phyloP scores from a whole-genome alignment of 2,888 invertebrate species.

The Tachina grossa region DNA sequence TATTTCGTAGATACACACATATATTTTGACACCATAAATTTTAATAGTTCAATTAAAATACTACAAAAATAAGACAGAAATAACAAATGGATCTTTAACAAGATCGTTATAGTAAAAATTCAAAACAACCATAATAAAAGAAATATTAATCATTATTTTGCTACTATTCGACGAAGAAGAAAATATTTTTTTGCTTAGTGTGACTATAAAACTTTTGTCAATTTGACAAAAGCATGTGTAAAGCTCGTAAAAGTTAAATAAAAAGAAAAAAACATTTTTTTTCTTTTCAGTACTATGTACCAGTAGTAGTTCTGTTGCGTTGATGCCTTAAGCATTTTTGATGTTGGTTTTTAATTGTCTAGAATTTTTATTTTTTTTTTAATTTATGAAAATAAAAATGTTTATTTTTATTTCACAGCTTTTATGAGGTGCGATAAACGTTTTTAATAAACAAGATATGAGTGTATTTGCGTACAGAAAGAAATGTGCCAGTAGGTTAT shows the following conservation, averaged over 20 bases:
- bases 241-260: constrained; percentile 6
- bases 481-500: constrained; percentile 56
- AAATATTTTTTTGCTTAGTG: constrained; percentile 55
- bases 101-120: constrained; percentile 71
- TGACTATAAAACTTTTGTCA: background rate
- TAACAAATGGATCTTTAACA: constrained; percentile 20
- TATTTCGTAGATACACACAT: background rate
- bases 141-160: constrained; percentile 78
- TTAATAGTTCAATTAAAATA: constrained; percentile 23
- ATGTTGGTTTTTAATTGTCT: constrained; percentile 1
- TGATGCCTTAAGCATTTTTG: background rate
- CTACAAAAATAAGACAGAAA: constrained; percentile 59
- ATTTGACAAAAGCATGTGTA: constrained; percentile 34
- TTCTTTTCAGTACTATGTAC: background rate
- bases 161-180: constrained; percentile 71
- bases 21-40: background rate
- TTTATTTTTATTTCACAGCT: constrained; percentile 13
- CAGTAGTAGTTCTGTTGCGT: background rate
- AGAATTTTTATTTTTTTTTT: constrained; percentile 6
- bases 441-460: constrained; percentile 34
- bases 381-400: background rate
- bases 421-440: constrained; percentile 41
- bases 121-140: constrained; percentile 4
- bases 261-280: background rate
- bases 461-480: constrained; percentile 2